Evolutionary conservation across 2,888 invertebrate species (phyloP).

Genomic region (Amiota communis): DNA sequence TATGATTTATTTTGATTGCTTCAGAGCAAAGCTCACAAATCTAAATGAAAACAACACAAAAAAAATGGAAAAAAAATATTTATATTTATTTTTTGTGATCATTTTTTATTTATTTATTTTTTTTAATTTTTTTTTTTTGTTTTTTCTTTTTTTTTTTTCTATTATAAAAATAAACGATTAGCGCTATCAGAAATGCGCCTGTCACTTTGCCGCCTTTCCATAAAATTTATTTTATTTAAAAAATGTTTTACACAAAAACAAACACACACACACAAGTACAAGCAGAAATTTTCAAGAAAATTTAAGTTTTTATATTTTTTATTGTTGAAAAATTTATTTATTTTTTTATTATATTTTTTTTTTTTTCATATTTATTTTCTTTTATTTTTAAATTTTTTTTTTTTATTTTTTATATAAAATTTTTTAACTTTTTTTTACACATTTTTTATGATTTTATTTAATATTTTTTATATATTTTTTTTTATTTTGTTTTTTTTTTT

Average conservation of each 20-base stretch:
- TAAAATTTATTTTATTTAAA: not conserved
- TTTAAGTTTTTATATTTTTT: no score
- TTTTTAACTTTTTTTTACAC: not conserved
- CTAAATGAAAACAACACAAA: conserved; percentile 31
- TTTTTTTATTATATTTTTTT: not conserved
- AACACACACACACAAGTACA: not conserved
- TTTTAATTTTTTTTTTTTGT: not conserved
- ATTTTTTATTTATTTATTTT: conserved; percentile 14
- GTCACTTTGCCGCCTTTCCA: not conserved
- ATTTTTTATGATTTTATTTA: not conserved
- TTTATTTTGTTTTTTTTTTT: not conserved
- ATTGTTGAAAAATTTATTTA: no score
- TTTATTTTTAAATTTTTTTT: not conserved
- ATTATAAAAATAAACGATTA: conserved; percentile 29
- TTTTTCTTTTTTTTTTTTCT: conserved; percentile 33
- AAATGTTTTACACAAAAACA: conserved; percentile 1
- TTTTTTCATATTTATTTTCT: not conserved
- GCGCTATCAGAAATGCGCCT: conserved; percentile 18
- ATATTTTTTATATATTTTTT: not conserved
- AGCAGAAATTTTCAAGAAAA: no score
- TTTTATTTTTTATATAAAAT: not conserved
- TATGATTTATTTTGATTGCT: conserved; percentile 39
- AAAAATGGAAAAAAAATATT: conserved; percentile 2
- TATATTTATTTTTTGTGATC: conserved; percentile 20
- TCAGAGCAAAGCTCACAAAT: conserved; percentile 53